A percentile compares a stretch with the other conserved stretches of the same genome.
Conservation (phyloP, 2,113 vertebrate genomes). For the Ceyx cyanopectus region DNA sequence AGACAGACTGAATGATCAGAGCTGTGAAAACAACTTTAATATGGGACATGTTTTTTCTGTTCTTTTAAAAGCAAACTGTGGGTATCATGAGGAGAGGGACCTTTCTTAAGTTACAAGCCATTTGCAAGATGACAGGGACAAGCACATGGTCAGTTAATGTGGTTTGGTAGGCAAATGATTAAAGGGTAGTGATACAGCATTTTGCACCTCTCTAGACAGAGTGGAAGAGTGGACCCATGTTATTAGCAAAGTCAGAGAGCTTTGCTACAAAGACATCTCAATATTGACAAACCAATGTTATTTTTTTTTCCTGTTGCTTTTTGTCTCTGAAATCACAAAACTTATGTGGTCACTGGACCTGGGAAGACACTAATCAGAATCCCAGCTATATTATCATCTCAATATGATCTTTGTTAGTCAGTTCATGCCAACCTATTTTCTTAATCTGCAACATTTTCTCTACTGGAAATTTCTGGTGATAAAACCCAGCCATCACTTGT, state of each 20-base stretch:
- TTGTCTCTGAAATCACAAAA: background rate
- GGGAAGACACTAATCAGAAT: background rate
- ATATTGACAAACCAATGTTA: background rate
- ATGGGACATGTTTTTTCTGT: background rate
- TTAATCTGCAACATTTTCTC: background rate
- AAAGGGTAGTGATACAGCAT: rapidly evolving
- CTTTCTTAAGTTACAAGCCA: background rate
- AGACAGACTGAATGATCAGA: background rate
- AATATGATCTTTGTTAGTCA: background rate
- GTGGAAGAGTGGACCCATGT: background rate
- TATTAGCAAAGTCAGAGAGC: background rate
- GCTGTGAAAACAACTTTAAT: background rate
- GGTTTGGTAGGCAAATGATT: background rate
- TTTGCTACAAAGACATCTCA: background rate
- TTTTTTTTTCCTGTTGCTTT: background rate
- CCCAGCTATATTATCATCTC: background rate
- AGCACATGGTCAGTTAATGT: rapidly evolving
- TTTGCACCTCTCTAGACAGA: background rate
- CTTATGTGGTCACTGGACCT: background rate
- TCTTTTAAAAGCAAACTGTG: background rate
- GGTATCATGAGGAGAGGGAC: background rate
- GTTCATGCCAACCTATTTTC: background rate
- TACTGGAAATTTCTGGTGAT: background rate
- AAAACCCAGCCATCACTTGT: background rate
- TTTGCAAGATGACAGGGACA: background rate